These are phyloP conservation scores for Entomobrya multifasciata DNA, from an alignment of 2,888 invertebrate species.

Conservation along the genomic window DNA sequence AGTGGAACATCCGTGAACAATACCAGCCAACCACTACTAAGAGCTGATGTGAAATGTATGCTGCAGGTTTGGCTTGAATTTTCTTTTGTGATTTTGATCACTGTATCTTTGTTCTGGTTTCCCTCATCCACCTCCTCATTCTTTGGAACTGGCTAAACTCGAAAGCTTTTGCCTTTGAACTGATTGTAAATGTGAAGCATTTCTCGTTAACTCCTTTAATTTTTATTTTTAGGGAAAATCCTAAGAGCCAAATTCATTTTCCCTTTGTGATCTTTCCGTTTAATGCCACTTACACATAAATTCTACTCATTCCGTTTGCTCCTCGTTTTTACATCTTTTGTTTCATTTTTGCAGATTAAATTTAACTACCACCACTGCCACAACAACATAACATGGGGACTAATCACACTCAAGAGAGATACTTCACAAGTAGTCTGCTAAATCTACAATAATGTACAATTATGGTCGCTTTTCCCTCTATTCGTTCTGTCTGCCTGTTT, in stretches of 20 bases:
- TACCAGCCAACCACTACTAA: conserved; percentile 1
- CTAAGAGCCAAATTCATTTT: conserved; percentile 37
- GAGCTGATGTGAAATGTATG: background rate
- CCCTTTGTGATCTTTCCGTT: conserved; percentile 2
- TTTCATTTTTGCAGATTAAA: conserved; percentile 75
- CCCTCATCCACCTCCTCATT: no score
- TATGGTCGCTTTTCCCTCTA: conserved; percentile 71
- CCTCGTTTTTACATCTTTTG: conserved; percentile 7
- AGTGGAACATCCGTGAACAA: conserved; percentile 45
- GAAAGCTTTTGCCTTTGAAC: background rate
- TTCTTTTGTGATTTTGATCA: no score
- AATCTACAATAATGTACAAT: conserved; percentile 77
- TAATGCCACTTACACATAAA: no score
- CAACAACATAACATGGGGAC: conserved; percentile 74
- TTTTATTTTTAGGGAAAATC: background rate
- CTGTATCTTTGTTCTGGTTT: no score
- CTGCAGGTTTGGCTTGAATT: no score
- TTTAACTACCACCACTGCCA: conserved; percentile 74
- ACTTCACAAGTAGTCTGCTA: conserved; percentile 60
- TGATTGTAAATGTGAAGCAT: background rate
- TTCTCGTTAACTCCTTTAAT: background rate
- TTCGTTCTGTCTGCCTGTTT: no score
- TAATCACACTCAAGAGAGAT: conserved; percentile 78
- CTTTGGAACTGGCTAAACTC: no score
- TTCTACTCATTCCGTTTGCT: conserved; percentile 26